phyloP scores from a whole-genome alignment of 2,888 invertebrate genomes.

The Cataglyphis rosenhaueri region DNA sequence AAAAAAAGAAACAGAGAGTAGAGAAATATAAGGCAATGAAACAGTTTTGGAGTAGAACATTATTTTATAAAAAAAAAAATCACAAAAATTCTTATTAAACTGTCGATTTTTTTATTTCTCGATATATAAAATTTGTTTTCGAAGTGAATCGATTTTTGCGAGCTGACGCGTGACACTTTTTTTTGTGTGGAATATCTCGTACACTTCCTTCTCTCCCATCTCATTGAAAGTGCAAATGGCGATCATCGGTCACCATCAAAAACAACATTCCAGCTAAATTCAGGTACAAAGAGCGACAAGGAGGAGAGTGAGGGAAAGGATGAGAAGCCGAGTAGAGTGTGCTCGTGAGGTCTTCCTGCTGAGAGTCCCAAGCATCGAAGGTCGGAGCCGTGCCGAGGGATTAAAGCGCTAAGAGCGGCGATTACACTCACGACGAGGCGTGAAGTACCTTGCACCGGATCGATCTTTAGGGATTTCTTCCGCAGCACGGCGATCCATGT shows the following conservation, averaged over 20 bases:
- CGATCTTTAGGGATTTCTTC: constrained; percentile 73
- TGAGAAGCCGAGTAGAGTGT: constrained; percentile 45
- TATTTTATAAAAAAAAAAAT: background rate
- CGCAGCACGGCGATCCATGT: constrained; percentile 39
- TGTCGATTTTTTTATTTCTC: background rate
- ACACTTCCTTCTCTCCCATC: background rate
- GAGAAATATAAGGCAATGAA: background rate
- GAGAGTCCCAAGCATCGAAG: constrained; percentile 40
- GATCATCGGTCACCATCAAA: constrained; percentile 46
- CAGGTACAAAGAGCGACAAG: constrained; percentile 48
- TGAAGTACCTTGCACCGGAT: constrained; percentile 72
- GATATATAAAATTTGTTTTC: constrained; percentile 1
- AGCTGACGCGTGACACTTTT: constrained; percentile 28
- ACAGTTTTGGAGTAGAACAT: background rate
- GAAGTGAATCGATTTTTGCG: constrained; percentile 11
- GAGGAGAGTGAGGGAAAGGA: constrained; percentile 28
- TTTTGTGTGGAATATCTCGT: constrained; percentile 1
- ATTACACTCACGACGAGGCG: constrained; percentile 72
- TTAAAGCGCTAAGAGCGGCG: constrained; percentile 76
- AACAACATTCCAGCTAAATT: constrained; percentile 49
- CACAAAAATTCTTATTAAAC: background rate
- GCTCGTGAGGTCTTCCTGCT: constrained; percentile 57
- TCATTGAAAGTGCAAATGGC: constrained; percentile 45
- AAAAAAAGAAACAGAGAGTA: background rate
- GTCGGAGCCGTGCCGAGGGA: constrained; percentile 65